phyloP scores from a whole-genome alignment of 2,113 vertebrate genomes.

The Hyla sarda region DNA sequence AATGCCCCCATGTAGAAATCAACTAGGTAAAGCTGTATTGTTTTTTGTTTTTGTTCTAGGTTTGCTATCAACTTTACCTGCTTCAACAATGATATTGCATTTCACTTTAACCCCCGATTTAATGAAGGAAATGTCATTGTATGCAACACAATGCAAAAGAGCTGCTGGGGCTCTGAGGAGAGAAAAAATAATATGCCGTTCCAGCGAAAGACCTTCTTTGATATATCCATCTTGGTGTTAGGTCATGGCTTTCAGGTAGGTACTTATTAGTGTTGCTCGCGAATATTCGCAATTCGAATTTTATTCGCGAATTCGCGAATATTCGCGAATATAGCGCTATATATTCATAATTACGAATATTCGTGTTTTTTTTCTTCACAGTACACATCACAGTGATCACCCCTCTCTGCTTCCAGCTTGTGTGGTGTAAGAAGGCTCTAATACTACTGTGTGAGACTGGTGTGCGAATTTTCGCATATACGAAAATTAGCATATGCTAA shows the following conservation, averaged over 20 bases:
- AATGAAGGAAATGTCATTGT: slow-evolving; percentile 49
- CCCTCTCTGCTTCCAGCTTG: too few species aligned
- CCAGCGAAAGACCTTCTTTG: slow-evolving; percentile 22
- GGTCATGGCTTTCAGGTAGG: slow-evolving; percentile 53
- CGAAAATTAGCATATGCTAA: too few species aligned
- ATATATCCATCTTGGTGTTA: slow-evolving; percentile 25
- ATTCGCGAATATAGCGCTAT: too few species aligned
- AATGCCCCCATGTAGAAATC: neutral
- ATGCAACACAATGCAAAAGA: slow-evolving; percentile 54
- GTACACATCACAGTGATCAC: too few species aligned
- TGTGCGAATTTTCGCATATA: too few species aligned
- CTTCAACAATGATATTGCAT: slow-evolving; percentile 54
- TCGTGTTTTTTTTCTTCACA: too few species aligned
- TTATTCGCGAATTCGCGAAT: too few species aligned
- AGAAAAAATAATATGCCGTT: slow-evolving; percentile 45
- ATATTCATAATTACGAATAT: too few species aligned
- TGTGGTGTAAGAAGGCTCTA: too few species aligned
- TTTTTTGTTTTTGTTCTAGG: slow-evolving; percentile 11
- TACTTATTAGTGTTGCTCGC: neutral
- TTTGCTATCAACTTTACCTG: slow-evolving; percentile 49
- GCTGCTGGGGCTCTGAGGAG: slow-evolving; percentile 51
- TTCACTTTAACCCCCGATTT: slow-evolving; percentile 59
- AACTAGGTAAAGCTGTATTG: neutral
- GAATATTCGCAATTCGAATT: too few species aligned
- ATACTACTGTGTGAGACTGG: too few species aligned